phyloP scores from a whole-genome alignment of 2,888 invertebrate species.

The Didymodactylos carnosus region DNA sequence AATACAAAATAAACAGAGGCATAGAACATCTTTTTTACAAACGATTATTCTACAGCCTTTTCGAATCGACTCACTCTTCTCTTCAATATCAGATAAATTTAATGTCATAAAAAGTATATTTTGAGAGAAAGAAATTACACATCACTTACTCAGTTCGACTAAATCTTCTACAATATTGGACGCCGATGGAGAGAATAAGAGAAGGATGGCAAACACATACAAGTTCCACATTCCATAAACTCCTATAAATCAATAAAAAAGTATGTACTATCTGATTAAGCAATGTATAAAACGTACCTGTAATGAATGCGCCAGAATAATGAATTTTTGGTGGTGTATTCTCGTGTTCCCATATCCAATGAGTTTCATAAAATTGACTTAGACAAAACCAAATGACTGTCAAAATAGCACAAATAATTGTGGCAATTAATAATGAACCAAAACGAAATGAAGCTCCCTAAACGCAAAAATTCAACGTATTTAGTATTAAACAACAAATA shows the following conservation, averaged over 20 bases:
- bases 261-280: slow-evolving; percentile 17
- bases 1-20: too few relatives aligned
- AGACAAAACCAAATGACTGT: slow-evolving; percentile 84
- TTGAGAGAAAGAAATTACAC: too few relatives aligned
- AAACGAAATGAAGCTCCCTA: slow-evolving; percentile 87
- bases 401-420: slow-evolving; percentile 72
- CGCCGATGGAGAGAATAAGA: slow-evolving; percentile 67
- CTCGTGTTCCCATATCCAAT: slow-evolving; percentile 4
- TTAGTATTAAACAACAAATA: too few relatives aligned
- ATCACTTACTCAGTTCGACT: neutral
- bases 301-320: slow-evolving; percentile 1
- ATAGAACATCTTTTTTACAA: too few relatives aligned
- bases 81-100: too few relatives aligned
- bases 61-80: too few relatives aligned
- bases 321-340: neutral
- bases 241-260: slow-evolving; percentile 20
- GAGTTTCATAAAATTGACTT: slow-evolving; percentile 47
- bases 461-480: slow-evolving; percentile 9
- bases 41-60: too few relatives aligned
- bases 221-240: slow-evolving; percentile 99
- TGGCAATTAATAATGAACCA: slow-evolving; percentile 85
- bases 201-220: slow-evolving; percentile 77
- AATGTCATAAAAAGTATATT: too few relatives aligned
- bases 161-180: neutral
- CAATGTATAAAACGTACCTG: too few relatives aligned